Evolutionary conservation across 2,113 vertebrate genomes (phyloP), one percentile per base, ranked within the genome.

Genomic region (Lamprotornis superbus): DNA sequence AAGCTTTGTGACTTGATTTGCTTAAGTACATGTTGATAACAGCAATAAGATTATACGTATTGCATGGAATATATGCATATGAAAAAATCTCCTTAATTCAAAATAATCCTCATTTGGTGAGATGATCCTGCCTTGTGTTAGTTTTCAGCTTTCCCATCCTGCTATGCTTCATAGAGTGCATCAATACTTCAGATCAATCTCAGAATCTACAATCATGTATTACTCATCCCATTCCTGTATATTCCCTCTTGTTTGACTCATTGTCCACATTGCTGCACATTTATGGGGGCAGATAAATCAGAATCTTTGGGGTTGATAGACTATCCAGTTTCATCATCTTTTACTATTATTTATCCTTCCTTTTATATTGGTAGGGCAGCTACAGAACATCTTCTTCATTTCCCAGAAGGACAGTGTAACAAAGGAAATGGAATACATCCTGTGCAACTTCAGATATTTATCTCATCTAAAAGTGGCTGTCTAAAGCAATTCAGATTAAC

Each of bases 221-320:
- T 86, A 55, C 55, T 90, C 68, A 87, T 61, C 37, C n/a, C 44
- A 37, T 93, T 94, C 69, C 67, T 82, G n/a, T 40, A 57, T 39
- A 35, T 81, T 77, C 67, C 24, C 9, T 92, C 47, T 87, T 59
- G 12, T 83, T 88, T 93, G 82, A 92, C 79, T 70, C 64, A 77
- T 28, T 95, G 85, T 83, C 71, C 64, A 35, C 74, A 89, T 19
- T 83, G n/a, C 44, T 56, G 39, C 52, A 74, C 57, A 83, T 93
- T 95, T 77, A 94, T 67, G 49, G n/a, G 63, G 35, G 42, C 42
- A 94, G n/a, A 94, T 96, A 94, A 86, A 96, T 94, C 82, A 94
- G 70, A 85, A 90, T 86, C 56, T 74, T 89, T 21, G 15, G 76
- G 52, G 59, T 12, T 83, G 88, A 95, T 68, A 82, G 56, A 80